Percentiles rank a stretch among this genome's conserved stretches.
phyloP scores from a whole-genome alignment of 30 jellyfish, hydroid and myxozoan species.

The Aurelia aurita complex sp. Pacific region DNA sequence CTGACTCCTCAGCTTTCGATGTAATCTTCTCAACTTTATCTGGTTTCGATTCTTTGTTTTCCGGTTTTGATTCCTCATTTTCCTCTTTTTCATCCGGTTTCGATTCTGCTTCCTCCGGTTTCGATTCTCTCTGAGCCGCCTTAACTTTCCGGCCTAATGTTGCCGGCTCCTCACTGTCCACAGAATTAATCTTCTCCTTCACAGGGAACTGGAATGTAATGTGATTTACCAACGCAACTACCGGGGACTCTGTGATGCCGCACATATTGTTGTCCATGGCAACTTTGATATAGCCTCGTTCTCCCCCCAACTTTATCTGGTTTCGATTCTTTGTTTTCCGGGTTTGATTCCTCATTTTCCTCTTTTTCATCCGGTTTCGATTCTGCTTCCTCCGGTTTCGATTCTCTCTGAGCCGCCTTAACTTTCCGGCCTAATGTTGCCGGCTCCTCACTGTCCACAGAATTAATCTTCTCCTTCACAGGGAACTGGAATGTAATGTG shows the following conservation, averaged over 20 bases:
- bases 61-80: constrained; percentile 3
- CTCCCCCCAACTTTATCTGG: constrained; percentile 9
- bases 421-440: constrained; percentile 51
- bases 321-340: constrained; percentile 31
- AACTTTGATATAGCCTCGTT: constrained; percentile 85
- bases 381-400: not conserved
- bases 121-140: constrained; percentile 36
- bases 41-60: constrained; percentile 25
- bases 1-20: constrained; percentile 3
- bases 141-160: constrained; percentile 45
- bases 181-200: constrained; percentile 54
- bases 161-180: constrained; percentile 36
- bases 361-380: constrained; percentile 4
- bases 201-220: constrained; percentile 87
- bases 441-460: constrained; percentile 36
- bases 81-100: constrained; percentile 19
- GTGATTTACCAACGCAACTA: constrained; percentile 84
- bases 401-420: constrained; percentile 36
- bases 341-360: constrained; percentile 2
- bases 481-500: constrained; percentile 89
- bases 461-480: constrained; percentile 52
- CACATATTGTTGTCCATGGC: constrained; percentile 92
- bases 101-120: not conserved
- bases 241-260: constrained; percentile 96
- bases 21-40: constrained; percentile 6